phyloP scores from a whole-genome alignment of 2,888 invertebrate genomes.

The Scelioninae gen. 2 region DNA sequence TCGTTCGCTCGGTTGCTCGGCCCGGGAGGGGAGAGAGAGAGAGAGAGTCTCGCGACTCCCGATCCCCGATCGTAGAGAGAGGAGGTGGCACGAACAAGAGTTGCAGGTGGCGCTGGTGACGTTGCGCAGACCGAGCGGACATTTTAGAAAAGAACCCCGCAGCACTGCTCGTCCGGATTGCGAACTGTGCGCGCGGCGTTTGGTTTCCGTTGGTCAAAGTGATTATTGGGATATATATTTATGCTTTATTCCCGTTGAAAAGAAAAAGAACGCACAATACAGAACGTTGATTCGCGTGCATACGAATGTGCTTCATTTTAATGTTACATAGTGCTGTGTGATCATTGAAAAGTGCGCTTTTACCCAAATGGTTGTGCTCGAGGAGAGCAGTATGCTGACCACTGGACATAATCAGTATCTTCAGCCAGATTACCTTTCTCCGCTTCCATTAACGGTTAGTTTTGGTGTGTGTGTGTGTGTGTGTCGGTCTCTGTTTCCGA shows the following conservation, averaged over 20 bases:
- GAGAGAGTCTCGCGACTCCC: no score
- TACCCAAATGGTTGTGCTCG: constrained; percentile 89
- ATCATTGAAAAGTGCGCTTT: constrained; percentile 58
- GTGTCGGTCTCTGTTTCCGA: constrained; percentile 74
- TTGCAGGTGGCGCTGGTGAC: constrained; percentile 69
- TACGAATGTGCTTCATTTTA: constrained; percentile 1
- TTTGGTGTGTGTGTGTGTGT: no score
- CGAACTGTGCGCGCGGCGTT: constrained; percentile 65
- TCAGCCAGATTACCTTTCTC: constrained; percentile 96
- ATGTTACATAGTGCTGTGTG: constrained; percentile 53
- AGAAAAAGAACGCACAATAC: no score
- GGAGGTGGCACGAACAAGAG: constrained; percentile 70
- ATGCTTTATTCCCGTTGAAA: constrained; percentile 18
- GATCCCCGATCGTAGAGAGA: no score
- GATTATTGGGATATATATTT: constrained; percentile 20
- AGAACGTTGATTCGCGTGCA: no score
- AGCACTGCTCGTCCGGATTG: constrained; percentile 72
- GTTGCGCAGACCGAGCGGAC: constrained; percentile 61
- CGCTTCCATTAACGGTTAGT: constrained; percentile 95
- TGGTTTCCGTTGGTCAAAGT: constrained; percentile 39
- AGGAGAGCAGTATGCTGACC: constrained; percentile 92
- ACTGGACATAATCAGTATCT: constrained; percentile 95
- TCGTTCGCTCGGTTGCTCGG: no score
- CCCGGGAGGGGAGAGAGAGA: no score
- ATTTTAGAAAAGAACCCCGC: constrained; percentile 55